Percentiles rank a stretch among this genome's conserved stretches.
Evolutionary conservation across 2,113 vertebrate species (phyloP).

Genomic region (human (Homo sapiens)): DNA sequence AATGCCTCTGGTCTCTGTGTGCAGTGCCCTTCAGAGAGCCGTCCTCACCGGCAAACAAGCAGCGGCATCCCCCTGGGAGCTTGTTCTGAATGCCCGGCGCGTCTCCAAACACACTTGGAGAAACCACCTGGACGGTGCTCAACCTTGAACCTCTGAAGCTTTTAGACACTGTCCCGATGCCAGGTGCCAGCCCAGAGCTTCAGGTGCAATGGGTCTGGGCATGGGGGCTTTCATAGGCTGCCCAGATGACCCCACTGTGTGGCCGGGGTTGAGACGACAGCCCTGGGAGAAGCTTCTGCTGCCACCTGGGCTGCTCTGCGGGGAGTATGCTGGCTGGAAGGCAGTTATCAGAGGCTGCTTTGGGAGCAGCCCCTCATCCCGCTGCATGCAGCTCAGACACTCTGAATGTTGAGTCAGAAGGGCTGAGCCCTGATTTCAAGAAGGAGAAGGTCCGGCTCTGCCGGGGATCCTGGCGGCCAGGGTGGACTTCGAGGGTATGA

Average conservation of each 20-base stretch:
- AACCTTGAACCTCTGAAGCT: not conserved
- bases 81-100: fast-evolving
- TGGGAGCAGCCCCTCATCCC: not conserved
- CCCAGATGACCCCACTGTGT: not conserved
- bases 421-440: fast-evolving
- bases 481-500: fast-evolving
- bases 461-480: fast-evolving
- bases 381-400: not conserved
- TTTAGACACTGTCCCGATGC: not conserved
- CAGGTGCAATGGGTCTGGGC: not conserved
- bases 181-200: not conserved
- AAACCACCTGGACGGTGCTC: not conserved
- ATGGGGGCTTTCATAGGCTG: fast-evolving
- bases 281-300: not conserved
- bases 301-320: fast-evolving
- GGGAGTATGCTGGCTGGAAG: not conserved
- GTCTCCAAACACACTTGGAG: not conserved
- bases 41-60: fast-evolving
- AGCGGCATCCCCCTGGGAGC: fast-evolving
- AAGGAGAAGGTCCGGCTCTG: fast-evolving
- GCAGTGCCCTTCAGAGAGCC: fast-evolving
- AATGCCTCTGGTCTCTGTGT: no score
- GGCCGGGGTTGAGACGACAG: fast-evolving
- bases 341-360: not conserved
- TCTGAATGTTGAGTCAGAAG: fast-evolving